Conservation (phyloP, 2,113 vertebrate species). For the Pygoscelis adeliae region DNA sequence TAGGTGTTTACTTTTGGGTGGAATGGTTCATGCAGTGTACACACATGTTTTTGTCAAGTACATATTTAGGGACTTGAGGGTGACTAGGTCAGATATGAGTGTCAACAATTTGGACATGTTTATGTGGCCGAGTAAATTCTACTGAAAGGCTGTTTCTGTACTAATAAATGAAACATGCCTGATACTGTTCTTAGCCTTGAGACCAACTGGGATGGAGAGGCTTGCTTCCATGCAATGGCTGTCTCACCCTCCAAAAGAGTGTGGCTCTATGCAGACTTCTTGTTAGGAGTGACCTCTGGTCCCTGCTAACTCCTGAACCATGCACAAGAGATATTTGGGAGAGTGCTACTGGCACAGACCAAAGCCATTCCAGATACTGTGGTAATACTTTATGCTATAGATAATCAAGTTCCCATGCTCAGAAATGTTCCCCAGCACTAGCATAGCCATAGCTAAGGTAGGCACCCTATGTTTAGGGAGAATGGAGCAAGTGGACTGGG, state of each 20-base stretch:
- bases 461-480: background rate
- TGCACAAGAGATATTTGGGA: rapidly evolving
- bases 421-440: background rate
- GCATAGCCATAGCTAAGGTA: background rate
- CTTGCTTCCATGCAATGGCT: background rate
- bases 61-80: background rate
- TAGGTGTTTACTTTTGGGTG: background rate
- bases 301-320: background rate
- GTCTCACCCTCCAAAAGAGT: background rate
- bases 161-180: background rate
- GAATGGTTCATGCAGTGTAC: background rate
- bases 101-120: background rate
- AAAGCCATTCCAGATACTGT: background rate
- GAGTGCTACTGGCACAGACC: background rate
- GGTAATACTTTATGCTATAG: background rate
- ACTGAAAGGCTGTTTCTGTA: background rate
- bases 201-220: background rate
- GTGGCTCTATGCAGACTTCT: background rate
- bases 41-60: background rate
- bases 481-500: background rate
- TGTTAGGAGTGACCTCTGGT: background rate
- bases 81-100: background rate
- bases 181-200: background rate
- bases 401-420: background rate
- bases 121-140: background rate